Base-by-base conservation (phyloP, 2,888 invertebrate genomes). In the Drosophila diplacantha region DNA sequence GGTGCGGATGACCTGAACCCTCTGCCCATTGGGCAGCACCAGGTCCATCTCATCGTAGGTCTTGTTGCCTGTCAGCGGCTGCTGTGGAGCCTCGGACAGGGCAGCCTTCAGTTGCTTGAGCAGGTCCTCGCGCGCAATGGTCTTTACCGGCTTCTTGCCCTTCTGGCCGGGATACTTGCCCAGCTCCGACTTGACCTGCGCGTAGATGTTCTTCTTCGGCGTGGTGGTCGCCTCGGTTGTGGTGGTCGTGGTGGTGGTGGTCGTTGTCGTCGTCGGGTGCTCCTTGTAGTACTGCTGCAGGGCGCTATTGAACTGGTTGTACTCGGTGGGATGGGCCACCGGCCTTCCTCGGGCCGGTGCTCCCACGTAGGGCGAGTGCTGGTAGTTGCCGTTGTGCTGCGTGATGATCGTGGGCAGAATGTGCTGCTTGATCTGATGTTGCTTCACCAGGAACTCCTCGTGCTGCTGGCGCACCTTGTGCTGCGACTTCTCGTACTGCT, bases 401-500 rank as follows among this genome's bases (percentile, higher is more conserved):
- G 89, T 83, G 87, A 90, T 73, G 46, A 85, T 75, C 5, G 85
- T 83, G 31, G 86, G 86, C 46, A 84, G 87, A 58, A 85, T 76
- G 18, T 86, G 85, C 24, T 86, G 85, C 70, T 90, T 91, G 55
- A 92, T 91, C 26, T 92, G 92, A 6, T 93, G 91, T 84, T 95
- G 95, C 71, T 92, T 91, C 71, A 91, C 91, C 0, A 93, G 75
- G 79, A 93, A 93, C 60, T 93, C 92, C 71, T 92, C 91, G 72
- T 95, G 94, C 29, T 93, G 89, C 74, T 92, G 91, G 69, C 93
- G 91, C 0, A 93, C 92, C 82, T 94, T 94, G 78, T 93, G 93
- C 79, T 94, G 92, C 41, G 93, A 93, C 74, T 93, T 93, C 73
- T 94, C 91, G 74, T 94, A 94, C 78, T 94, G 94, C 80, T 93